Base-by-base conservation (phyloP, 2,888 invertebrate species). In the Drosophila nigricruria region DNA sequence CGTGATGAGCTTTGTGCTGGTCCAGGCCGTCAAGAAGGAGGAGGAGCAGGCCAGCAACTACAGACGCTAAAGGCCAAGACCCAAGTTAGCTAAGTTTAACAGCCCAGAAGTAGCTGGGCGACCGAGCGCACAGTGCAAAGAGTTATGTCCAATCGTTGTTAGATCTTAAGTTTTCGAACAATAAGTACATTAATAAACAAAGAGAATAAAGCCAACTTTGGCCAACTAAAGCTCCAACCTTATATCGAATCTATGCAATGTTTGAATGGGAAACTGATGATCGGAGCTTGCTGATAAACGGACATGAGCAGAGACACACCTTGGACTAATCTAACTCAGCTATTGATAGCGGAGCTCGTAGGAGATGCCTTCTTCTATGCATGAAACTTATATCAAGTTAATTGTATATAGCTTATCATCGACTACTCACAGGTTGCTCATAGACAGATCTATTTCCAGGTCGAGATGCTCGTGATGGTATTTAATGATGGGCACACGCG, bases 401-500 rank as follows among this genome's bases (percentile, higher is more conserved):
- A 18, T n/a, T 5, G 10, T 45, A 30, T n/a, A 10, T 30, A 30
- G 1, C 10, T 27, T 20, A 3, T 34, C 6, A 27, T 8, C 3
- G 36, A 5, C 16, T 79, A 94, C 96, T 95, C 91, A 97, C 97
- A 95, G 94, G 91, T 97, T 97, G 57, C 95, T 94, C 93, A 96
- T 95, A 50, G 97, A 96, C 25, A 98, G 93, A 92, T 98, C 98
- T 91, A 97, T 97, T 77, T 97, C 97, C 49, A 98, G 92, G 56
- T 95, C 95, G 0, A 96, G 95, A 66, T 96, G 94, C 56, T 95
- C 94, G 89, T 98, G 97, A 74, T 94, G 93, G 90, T 96, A 98
- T 92, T 97, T 97, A 60, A 98, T 95, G 76, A 98, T 98, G 8
- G 98, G 98, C 49, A 98, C 97, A 40, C 97, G 93, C 0, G 98